phyloP scores from a whole-genome alignment of 2,113 vertebrate genomes.

The Collichthys lucidus region DNA sequence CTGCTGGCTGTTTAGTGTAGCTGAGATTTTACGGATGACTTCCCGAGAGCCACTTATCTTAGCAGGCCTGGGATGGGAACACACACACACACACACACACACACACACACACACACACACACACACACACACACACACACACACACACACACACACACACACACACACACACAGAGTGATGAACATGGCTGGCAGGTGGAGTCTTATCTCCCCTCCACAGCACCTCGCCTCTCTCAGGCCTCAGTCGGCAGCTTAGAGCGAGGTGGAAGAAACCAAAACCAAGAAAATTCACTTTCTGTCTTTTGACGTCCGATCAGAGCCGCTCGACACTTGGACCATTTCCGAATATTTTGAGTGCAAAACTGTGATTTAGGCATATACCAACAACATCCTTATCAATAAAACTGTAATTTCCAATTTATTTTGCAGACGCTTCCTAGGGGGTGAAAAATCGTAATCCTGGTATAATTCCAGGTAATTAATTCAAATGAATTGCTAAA shows the following conservation, averaged over 20 bases:
- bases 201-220: slow-evolving; percentile 72
- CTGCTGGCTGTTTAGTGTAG: slow-evolving; percentile 44
- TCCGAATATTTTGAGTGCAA: slow-evolving; percentile 12
- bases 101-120: slow-evolving; percentile 33
- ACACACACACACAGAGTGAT: slow-evolving; percentile 40
- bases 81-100: slow-evolving; percentile 13
- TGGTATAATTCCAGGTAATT: too few species aligned
- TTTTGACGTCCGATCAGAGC: slow-evolving; percentile 37
- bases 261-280: slow-evolving; percentile 33
- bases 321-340: background rate
- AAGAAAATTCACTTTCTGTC: slow-evolving; percentile 33
- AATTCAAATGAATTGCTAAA: too few species aligned
- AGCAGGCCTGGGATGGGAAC: background rate
- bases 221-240: slow-evolving; percentile 50
- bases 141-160: slow-evolving; percentile 20
- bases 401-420: too few species aligned
- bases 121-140: slow-evolving; percentile 26
- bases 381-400: too few species aligned
- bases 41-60: slow-evolving; percentile 65
- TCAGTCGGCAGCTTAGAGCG: slow-evolving; percentile 51
- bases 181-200: slow-evolving; percentile 68
- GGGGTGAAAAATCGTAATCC: too few species aligned
- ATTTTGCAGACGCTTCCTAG: too few species aligned
- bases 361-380: too few species aligned
- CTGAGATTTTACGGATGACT: slow-evolving; percentile 51